Evolutionary conservation across 2,113 vertebrate genomes (phyloP).

Genomic region (Austrofundulus limnaeus): DNA sequence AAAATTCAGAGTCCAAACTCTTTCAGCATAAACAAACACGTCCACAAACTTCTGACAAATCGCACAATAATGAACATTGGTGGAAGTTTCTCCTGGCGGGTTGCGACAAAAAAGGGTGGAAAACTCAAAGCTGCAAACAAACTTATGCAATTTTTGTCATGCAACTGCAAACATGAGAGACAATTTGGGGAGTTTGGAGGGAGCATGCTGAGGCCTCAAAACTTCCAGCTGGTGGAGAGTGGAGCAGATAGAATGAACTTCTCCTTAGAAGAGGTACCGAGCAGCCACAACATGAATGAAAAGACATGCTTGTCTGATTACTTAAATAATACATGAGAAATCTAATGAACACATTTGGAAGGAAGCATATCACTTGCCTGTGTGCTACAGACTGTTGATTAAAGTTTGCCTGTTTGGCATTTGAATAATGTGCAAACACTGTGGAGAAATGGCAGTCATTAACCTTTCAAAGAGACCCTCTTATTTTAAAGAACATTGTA

Average conservation of each 20-base stretch:
- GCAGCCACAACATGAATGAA: slow-evolving; percentile 59
- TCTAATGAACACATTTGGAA: slow-evolving; percentile 75
- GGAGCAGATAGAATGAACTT: slow-evolving; percentile 47
- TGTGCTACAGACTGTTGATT: slow-evolving; percentile 73
- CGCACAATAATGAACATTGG: too few species aligned
- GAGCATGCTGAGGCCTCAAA: too few species aligned
- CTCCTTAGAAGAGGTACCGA: slow-evolving; percentile 66
- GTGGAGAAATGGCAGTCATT: slow-evolving; percentile 75
- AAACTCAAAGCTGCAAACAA: too few species aligned
- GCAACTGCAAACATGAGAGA: too few species aligned
- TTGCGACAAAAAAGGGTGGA: too few species aligned
- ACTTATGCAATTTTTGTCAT: too few species aligned
- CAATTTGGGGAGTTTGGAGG: too few species aligned
- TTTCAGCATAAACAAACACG: too few species aligned
- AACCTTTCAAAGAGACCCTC: slow-evolving; percentile 74
- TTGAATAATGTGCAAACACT: slow-evolving; percentile 83
- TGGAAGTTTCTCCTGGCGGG: too few species aligned
- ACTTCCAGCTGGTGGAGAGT: too few species aligned
- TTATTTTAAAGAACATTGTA: slow-evolving; percentile 50
- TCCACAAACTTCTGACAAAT: too few species aligned
- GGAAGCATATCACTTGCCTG: slow-evolving; percentile 61
- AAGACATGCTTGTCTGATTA: slow-evolving; percentile 73
- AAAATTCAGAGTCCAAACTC: too few species aligned
- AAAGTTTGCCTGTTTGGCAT: slow-evolving; percentile 81
- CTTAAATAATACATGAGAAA: slow-evolving; percentile 83